A percentile compares a stretch with the other conserved stretches of the same genome.
phyloP scores from a whole-genome alignment of 2,888 invertebrate species.

The Diarsia dahlii region DNA sequence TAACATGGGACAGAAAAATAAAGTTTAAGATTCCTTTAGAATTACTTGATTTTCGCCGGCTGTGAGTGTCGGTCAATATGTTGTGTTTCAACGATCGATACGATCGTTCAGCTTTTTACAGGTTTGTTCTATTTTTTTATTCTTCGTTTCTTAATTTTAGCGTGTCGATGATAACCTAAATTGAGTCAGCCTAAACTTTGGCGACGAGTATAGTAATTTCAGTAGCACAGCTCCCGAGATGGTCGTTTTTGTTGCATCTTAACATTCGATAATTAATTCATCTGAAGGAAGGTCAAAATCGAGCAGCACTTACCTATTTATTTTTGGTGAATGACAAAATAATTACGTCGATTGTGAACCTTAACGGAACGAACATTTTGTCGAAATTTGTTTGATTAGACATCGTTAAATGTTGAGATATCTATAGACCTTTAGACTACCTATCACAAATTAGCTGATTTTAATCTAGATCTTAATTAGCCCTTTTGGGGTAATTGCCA shows the following conservation, averaged over 20 bases:
- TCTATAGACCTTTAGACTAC: background rate
- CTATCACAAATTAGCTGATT: constrained; percentile 1
- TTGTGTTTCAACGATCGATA: background rate
- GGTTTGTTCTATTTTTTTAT: background rate
- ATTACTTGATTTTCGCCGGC: background rate
- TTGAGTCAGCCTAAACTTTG: background rate
- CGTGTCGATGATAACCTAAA: background rate
- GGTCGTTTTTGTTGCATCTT: background rate
- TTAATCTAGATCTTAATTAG: constrained; percentile 22
- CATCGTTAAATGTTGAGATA: background rate
- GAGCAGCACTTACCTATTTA: background rate
- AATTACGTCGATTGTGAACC: background rate
- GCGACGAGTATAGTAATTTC: background rate
- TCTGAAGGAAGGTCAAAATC: background rate
- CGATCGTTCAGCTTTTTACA: background rate
- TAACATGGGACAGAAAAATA: background rate
- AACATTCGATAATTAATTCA: background rate
- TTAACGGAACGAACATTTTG: background rate
- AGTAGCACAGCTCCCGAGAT: background rate
- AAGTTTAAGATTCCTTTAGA: background rate
- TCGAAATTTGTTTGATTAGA: background rate
- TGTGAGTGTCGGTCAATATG: background rate
- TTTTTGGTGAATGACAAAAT: too few relatives aligned
- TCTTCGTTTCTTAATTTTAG: background rate
- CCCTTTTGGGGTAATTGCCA: constrained; percentile 13